Conservation (phyloP, 2,797 vertebrate species). For the Enteromius fasciolatus region DNA sequence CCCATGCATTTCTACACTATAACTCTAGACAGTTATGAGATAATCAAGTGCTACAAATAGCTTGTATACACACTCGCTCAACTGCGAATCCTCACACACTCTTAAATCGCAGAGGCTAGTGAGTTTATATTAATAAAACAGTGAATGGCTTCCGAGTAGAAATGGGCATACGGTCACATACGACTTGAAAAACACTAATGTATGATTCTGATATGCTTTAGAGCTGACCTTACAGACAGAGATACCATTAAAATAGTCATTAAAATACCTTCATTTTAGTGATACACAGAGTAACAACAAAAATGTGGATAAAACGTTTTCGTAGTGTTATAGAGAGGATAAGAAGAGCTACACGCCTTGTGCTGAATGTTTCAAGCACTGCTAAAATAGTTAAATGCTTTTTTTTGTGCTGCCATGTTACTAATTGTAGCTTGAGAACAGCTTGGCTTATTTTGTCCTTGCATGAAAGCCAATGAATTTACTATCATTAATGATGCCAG, state of each 20-base stretch:
- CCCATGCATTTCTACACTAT: slow-evolving; percentile 44
- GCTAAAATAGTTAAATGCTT: slow-evolving; percentile 12
- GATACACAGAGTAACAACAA: slow-evolving; percentile 38
- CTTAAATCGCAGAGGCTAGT: slow-evolving; percentile 39
- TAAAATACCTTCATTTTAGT: slow-evolving; percentile 26
- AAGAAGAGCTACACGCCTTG: slow-evolving; percentile 7
- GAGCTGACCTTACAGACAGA: not conserved
- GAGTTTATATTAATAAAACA: slow-evolving; percentile 64
- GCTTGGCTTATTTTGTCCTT: slow-evolving; percentile 13
- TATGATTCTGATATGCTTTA: slow-evolving; percentile 12
- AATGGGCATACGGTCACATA: slow-evolving; percentile 54
- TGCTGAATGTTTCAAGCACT: slow-evolving; percentile 1
- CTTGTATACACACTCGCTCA: slow-evolving; percentile 45
- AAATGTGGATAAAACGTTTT: slow-evolving; percentile 23
- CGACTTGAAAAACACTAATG: slow-evolving; percentile 2
- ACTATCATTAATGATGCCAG: slow-evolving; percentile 10
- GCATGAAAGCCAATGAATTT: not conserved
- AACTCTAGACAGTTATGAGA: slow-evolving; percentile 24
- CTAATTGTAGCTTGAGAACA: not conserved
- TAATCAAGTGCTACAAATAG: slow-evolving; percentile 39
- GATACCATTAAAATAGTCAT: slow-evolving; percentile 26
- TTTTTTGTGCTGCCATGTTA: not conserved
- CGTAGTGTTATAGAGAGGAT: slow-evolving; percentile 37
- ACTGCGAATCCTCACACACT: slow-evolving; percentile 45
- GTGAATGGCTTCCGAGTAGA: slow-evolving; percentile 63